These are phyloP conservation scores for Lamprotornis superbus DNA, from an alignment of 2,113 vertebrate genomes.

Conservation along the genomic window DNA sequence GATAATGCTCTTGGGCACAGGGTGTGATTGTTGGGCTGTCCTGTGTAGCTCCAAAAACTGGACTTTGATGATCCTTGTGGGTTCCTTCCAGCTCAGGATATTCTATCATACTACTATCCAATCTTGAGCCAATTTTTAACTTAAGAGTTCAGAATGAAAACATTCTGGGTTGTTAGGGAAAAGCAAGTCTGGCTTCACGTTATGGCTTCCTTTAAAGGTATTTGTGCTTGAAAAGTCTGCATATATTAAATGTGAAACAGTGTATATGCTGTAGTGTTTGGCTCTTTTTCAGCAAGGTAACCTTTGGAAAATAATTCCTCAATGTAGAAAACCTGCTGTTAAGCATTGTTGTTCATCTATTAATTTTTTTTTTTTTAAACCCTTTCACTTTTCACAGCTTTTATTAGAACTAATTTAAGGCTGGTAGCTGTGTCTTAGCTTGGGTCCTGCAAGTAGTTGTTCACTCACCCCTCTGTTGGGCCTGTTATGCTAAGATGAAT, in stretches of 20 bases:
- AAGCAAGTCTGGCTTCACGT: neutral
- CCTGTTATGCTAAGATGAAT: neutral
- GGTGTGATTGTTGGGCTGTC: neutral
- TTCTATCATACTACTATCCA: neutral
- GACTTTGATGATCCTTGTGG: neutral
- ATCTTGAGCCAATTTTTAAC: neutral
- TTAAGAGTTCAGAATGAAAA: conserved; percentile 9
- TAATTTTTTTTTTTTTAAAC: neutral
- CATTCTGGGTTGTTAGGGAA: neutral
- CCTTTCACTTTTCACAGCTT: conserved; percentile 7
- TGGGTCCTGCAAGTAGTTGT: neutral
- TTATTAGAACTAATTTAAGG: neutral
- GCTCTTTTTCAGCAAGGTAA: conserved; percentile 19
- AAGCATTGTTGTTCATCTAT: conserved; percentile 17
- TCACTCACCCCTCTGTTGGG: neutral
- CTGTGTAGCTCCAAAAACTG: neutral
- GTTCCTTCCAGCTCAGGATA: neutral
- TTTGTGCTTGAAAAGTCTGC: conserved; percentile 32
- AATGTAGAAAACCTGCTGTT: conserved; percentile 19
- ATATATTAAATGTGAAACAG: conserved; percentile 29
- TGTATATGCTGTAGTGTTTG: conserved; percentile 8
- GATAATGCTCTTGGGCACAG: neutral
- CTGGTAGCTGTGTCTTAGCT: neutral
- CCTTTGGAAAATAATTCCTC: conserved; percentile 29
- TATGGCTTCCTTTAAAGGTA: conserved; percentile 51